Conservation (phyloP, 1,140 invertebrate genomes). For the Drosophila cardini region DNA sequence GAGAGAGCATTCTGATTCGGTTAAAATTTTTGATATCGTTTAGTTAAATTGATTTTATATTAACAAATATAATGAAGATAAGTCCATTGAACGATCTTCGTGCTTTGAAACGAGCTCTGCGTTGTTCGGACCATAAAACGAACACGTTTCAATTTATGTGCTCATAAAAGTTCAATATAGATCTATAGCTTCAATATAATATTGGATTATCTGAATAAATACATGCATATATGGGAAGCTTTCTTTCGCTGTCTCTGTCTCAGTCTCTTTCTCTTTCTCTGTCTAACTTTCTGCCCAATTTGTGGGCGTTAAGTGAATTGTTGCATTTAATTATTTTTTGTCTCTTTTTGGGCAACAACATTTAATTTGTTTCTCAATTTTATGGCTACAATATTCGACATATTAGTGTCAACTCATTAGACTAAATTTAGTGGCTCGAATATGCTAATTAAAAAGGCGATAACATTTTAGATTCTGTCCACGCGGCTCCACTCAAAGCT, state of each 20-base stretch:
- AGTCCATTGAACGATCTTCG: conserved; percentile 36
- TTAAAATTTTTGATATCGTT: not conserved
- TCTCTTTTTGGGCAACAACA: conserved; percentile 12
- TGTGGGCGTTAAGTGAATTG: conserved; percentile 48
- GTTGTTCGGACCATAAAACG: conserved; percentile 55
- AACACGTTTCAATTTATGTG: conserved; percentile 71
- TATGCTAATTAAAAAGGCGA: conserved; percentile 67
- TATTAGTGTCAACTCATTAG: conserved; percentile 65
- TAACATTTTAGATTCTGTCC: conserved; percentile 29
- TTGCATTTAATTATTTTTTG: not conserved
- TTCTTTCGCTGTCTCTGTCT: not conserved
- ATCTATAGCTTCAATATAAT: conserved; percentile 26
- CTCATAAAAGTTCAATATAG: conserved; percentile 55
- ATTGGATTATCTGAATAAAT: conserved; percentile 4
- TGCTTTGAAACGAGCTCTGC: conserved; percentile 19
- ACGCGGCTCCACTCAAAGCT: conserved; percentile 52
- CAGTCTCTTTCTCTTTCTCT: conserved; percentile 5
- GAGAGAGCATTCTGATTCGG: conserved; percentile 27
- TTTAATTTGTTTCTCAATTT: conserved; percentile 31
- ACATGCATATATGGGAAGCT: conserved; percentile 27
- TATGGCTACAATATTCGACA: conserved; percentile 39
- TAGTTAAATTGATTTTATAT: conserved; percentile 30
- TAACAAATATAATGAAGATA: conserved; percentile 34
- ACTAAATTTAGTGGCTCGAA: conserved; percentile 63
- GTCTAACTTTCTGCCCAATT: conserved; percentile 49